A percentile compares a stretch with the other conserved stretches of the same genome.
Evolutionary conservation across 2,888 invertebrate genomes (phyloP).

Genomic region (Diadromus collaris): DNA sequence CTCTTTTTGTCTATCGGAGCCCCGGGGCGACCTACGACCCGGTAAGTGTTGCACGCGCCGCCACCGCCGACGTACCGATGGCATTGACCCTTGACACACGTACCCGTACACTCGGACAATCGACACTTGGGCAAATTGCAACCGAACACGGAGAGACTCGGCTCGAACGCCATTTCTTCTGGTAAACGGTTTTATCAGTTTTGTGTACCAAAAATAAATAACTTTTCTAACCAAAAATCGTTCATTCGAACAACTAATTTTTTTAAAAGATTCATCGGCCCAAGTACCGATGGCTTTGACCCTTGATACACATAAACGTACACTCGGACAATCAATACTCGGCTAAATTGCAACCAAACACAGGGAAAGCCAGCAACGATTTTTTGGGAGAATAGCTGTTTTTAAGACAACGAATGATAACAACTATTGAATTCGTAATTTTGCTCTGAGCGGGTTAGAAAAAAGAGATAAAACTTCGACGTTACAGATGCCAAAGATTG

Average conservation of each 20-base stretch:
- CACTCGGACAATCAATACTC: slow-evolving; percentile 40
- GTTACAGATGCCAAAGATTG: background rate
- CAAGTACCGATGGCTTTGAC: slow-evolving; percentile 53
- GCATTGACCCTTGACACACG: slow-evolving; percentile 56
- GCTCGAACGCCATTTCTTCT: slow-evolving; percentile 8
- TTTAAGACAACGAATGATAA: no score
- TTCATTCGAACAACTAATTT: no score
- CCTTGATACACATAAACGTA: slow-evolving; percentile 38
- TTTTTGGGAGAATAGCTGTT: no score
- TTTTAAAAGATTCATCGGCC: background rate
- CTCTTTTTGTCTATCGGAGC: slow-evolving; percentile 50
- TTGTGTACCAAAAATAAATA: background rate
- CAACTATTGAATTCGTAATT: background rate
- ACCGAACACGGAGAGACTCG: slow-evolving; percentile 22
- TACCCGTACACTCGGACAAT: slow-evolving; percentile 35
- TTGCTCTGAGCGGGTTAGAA: background rate
- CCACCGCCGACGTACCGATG: slow-evolving; percentile 45
- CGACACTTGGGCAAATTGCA: slow-evolving; percentile 53
- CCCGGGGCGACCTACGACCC: slow-evolving; percentile 49
- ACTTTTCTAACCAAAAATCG: no score
- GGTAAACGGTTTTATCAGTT: background rate
- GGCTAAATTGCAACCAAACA: slow-evolving; percentile 46
- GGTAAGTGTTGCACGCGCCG: slow-evolving; percentile 58
- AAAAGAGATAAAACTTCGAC: background rate
- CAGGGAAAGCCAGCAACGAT: slow-evolving; percentile 12